Evolutionary conservation across 2,797 vertebrate genomes (phyloP).

Genomic region (Smutsia temminckii): DNA sequence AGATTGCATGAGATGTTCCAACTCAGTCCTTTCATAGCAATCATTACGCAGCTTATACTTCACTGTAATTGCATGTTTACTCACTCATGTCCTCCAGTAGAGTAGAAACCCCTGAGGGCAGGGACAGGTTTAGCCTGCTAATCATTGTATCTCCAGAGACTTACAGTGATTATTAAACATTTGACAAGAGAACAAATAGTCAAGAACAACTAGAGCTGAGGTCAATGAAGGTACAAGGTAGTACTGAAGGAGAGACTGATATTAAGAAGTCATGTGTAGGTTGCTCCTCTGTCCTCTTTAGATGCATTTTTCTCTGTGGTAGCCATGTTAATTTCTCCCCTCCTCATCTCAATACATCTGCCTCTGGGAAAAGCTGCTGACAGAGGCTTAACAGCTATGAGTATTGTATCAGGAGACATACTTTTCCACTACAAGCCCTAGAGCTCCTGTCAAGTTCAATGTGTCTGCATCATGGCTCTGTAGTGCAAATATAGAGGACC

Average conservation of each 20-base stretch:
- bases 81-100: too few species aligned
- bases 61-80: neutral
- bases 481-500: neutral
- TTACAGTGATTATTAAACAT: neutral
- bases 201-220: neutral
- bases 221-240: neutral
- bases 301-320: rapidly evolving
- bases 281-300: neutral
- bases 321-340: neutral
- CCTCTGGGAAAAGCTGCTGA: neutral
- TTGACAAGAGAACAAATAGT: neutral
- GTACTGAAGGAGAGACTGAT: too few species aligned
- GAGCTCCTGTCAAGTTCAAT: neutral
- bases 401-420: rapidly evolving
- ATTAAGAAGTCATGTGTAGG: neutral
- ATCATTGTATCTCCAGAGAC: neutral
- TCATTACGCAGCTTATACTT: neutral
- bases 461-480: neutral
- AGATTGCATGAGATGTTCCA: neutral
- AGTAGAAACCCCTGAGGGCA: neutral
- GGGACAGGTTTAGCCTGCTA: neutral
- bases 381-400: neutral
- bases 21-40: neutral
- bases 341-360: neutral
- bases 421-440: neutral